Evolutionary conservation across 2,113 vertebrate species (phyloP), one percentile per base, ranked within the genome.

Genomic region (Xiphorhynchus elegans): DNA sequence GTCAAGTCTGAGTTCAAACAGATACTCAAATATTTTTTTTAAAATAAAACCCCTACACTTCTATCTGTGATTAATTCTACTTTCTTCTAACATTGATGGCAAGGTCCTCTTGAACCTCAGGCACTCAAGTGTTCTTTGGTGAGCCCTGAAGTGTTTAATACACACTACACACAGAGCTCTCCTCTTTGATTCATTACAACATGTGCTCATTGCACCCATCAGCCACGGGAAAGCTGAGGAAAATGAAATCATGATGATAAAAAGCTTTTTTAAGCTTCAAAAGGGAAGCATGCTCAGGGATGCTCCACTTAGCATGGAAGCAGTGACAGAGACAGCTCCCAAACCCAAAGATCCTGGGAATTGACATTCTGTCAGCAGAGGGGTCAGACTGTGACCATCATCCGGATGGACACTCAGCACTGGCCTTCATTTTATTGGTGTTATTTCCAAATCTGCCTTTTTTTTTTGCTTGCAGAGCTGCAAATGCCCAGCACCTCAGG

Each of bases 21-120:
- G 74, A 83, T 40, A 69, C 66, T 94, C 49, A 81, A 93, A 75
- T 90, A 76, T 35, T 91, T 93, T 63, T 92, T 49, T 96, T 87
- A 78, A 92, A 97, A 86, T 75, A 95, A 59, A 93, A 94, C 60
- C 64, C 62, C 78, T 89, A 82, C 84, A 94, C 55, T 56, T 33
- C 73, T 85, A 49, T 87, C 62, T 29, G 80, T 78, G 91, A 94
- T 95, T 93, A 97, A 93, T 87, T 95, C 52, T 80, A 59, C 78
- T 93, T 97, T 94, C 73, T 96, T 87, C 81, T 76, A 81, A 97
- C 88, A 92, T 9, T 96, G 91, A 85, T 91, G 84, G 89, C 94
- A 93, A 84, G 46, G 60, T 21, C 44, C 58, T 93, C 79, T 50
- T 50, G 49, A 50, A 25, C 23, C 28, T 49, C 53, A 74, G 0